Percentiles rank a stretch among this genome's conserved stretches.
Evolutionary conservation across 2,888 invertebrate species (phyloP).

Genomic region (Leptopilina syphax): DNA sequence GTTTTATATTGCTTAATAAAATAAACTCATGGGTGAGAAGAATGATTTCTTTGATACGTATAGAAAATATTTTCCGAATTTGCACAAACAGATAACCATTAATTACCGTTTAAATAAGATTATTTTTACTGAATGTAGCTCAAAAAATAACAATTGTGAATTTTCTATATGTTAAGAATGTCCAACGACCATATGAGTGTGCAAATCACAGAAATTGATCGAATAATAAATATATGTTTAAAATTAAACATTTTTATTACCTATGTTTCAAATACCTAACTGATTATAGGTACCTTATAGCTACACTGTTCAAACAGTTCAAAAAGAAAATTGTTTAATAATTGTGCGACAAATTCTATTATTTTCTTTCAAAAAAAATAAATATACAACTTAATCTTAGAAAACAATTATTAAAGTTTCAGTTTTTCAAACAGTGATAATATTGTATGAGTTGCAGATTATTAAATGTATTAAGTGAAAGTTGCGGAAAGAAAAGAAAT

Average conservation of each 20-base stretch:
- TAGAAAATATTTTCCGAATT: slow-evolving; percentile 74
- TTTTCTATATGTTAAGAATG: slow-evolving; percentile 49
- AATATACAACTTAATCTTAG: too few species aligned
- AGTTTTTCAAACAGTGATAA: too few species aligned
- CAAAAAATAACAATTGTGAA: slow-evolving; percentile 59
- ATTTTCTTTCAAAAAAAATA: too few species aligned
- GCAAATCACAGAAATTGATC: slow-evolving; percentile 68
- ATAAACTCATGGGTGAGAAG: slow-evolving; percentile 45
- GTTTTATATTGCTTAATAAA: slow-evolving; percentile 56
- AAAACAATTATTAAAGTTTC: too few species aligned
- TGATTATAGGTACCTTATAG: too few species aligned
- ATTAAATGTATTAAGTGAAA: too few species aligned
- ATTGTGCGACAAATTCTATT: too few species aligned
- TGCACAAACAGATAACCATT: slow-evolving; percentile 70
- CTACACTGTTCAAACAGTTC: too few species aligned
- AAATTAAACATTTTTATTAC: slow-evolving; percentile 56
- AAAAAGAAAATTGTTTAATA: too few species aligned
- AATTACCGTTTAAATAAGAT: slow-evolving; percentile 69
- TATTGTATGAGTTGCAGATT: too few species aligned
- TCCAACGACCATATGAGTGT: slow-evolving; percentile 68
- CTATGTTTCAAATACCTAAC: not conserved
- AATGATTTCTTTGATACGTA: slow-evolving; percentile 61
- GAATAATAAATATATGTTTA: slow-evolving; percentile 74
- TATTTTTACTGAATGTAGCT: slow-evolving; percentile 73
- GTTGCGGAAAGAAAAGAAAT: too few species aligned